phyloP scores from a whole-genome alignment of 2,113 vertebrate species.

The Callospermophilus lateralis region DNA sequence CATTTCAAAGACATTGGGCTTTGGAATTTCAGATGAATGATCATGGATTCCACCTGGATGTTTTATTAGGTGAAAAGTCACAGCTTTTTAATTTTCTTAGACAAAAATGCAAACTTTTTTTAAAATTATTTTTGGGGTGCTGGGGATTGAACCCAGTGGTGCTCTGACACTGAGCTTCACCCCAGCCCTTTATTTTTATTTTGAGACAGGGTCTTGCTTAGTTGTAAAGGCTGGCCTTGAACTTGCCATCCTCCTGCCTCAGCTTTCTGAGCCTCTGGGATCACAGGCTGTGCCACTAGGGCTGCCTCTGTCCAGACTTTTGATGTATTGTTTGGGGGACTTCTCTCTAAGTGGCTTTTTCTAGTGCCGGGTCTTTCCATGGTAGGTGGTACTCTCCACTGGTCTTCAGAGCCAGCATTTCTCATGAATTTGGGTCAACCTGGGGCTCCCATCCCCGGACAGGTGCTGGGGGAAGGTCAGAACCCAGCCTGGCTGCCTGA shows the following conservation, averaged over 20 bases:
- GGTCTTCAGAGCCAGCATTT: background rate
- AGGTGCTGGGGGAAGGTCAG: fast-evolving
- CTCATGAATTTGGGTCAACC: background rate
- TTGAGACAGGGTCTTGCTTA: too few relatives aligned
- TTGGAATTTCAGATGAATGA: background rate
- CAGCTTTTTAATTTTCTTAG: background rate
- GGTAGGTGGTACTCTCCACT: fast-evolving
- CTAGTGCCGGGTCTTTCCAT: background rate
- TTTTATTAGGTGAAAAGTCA: too few relatives aligned
- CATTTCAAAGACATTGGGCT: background rate
- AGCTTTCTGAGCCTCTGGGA: too few relatives aligned
- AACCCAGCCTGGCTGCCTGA: fast-evolving
- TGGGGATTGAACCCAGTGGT: background rate
- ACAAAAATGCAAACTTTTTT: background rate
- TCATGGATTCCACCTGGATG: fast-evolving
- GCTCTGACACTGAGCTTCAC: background rate
- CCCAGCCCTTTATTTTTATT: background rate
- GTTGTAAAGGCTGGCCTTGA: too few relatives aligned
- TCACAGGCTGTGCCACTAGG: too few relatives aligned
- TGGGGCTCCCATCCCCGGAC: background rate
- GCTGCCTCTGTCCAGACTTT: background rate
- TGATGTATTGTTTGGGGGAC: background rate
- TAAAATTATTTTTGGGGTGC: background rate
- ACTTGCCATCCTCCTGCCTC: too few relatives aligned
- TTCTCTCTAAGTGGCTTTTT: background rate